Evolutionary conservation across 2,797 vertebrate genomes (phyloP).

Genomic region (Pitangus sulphuratus): DNA sequence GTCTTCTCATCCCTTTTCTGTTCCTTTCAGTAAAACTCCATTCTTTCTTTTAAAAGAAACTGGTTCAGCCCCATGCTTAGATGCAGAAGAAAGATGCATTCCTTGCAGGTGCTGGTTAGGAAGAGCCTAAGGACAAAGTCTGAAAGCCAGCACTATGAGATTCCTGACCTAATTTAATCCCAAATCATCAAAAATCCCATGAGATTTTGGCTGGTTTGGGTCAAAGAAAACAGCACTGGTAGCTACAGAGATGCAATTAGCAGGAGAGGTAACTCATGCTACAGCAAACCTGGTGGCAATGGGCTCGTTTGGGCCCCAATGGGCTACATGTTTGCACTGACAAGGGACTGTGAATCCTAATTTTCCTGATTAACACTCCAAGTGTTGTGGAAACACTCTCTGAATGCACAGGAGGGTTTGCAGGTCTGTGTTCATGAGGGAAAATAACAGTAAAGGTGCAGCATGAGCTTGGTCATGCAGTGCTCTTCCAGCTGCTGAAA

Average conservation of each 20-base stretch:
- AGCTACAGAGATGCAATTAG: not conserved
- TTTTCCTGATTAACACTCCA: not conserved
- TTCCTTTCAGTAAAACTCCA: not conserved
- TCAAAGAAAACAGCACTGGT: not conserved
- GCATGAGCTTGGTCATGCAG: accelerated
- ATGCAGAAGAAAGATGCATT: not conserved
- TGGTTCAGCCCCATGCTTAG: not conserved
- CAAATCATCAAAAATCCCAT: not conserved
- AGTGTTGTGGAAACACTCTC: not conserved
- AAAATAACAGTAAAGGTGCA: not conserved
- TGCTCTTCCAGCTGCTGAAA: not conserved
- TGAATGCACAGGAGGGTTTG: not conserved
- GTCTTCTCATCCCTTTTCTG: not conserved
- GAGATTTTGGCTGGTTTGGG: not conserved
- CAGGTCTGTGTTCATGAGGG: not conserved
- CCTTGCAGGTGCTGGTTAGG: not conserved
- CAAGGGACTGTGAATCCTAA: not conserved
- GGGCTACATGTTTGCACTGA: not conserved
- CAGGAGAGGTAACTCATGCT: not conserved
- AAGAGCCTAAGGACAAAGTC: not conserved
- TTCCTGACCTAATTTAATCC: not conserved
- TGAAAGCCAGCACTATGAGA: not conserved
- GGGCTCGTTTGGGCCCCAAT: not conserved
- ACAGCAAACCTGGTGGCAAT: not conserved
- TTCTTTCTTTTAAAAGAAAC: not conserved